Evolutionary conservation across 2,888 invertebrate genomes (phyloP).

Genomic region (Hemaris fuciformis): DNA sequence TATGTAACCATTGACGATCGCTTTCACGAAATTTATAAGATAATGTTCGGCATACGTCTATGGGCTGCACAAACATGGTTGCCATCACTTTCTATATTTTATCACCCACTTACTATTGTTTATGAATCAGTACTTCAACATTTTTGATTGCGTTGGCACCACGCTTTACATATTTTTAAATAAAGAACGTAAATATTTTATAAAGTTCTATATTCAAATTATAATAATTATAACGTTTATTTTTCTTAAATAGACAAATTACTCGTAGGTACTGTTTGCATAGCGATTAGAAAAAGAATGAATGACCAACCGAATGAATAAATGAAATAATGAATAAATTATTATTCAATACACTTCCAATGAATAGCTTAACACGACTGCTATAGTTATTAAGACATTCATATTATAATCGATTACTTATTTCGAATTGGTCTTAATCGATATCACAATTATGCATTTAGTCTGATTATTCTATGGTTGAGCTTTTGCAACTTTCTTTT

Average conservation of each 20-base stretch:
- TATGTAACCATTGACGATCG: background rate
- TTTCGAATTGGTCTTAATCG: background rate
- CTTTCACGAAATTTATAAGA: slow-evolving; percentile 23
- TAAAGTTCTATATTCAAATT: background rate
- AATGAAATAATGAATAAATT: background rate
- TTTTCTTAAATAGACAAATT: background rate
- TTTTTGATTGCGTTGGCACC: too few relatives aligned
- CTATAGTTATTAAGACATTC: background rate
- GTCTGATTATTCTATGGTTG: slow-evolving; percentile 8
- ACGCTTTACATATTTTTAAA: too few relatives aligned
- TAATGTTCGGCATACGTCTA: slow-evolving; percentile 23
- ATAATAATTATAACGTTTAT: background rate
- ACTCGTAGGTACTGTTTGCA: background rate
- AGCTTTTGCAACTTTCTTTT: slow-evolving; percentile 15
- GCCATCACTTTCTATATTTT: slow-evolving; percentile 26
- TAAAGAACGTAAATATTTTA: too few relatives aligned
- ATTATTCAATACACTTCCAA: background rate
- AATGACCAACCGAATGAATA: background rate
- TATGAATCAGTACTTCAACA: slow-evolving; percentile 9
- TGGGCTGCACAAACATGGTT: slow-evolving; percentile 21
- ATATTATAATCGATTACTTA: background rate
- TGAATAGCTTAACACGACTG: background rate
- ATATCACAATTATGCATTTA: slow-evolving; percentile 12
- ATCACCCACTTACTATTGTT: slow-evolving; percentile 23
- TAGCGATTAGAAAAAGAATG: background rate